Evolutionary conservation across 2,888 invertebrate species (phyloP).

Genomic region (Troilus luridus): DNA sequence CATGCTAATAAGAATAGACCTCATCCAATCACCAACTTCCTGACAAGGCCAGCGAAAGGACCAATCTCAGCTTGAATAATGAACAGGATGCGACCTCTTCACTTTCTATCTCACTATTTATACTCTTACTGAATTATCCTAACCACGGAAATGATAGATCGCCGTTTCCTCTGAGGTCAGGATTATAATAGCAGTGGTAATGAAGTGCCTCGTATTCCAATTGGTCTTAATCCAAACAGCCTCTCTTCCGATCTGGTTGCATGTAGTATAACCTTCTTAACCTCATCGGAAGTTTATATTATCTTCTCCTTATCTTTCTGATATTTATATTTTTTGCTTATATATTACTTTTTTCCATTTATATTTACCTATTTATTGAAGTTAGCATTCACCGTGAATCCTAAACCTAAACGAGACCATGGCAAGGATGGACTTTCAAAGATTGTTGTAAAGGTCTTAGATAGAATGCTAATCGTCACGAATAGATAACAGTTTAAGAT

Average conservation of each 20-base stretch:
- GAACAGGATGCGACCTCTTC: slow-evolving; percentile 9
- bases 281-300: not conserved
- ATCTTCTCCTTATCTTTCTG: not conserved
- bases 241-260: not conserved
- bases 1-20: not conserved
- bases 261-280: not conserved
- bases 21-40: not conserved
- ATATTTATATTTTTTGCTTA: too few species aligned
- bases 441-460: too few species aligned
- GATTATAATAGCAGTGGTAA: not conserved
- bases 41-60: slow-evolving; percentile 13
- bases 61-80: slow-evolving; percentile 8
- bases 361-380: too few species aligned
- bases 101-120: slow-evolving; percentile 11
- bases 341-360: too few species aligned
- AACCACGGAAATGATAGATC: slow-evolving; percentile 27
- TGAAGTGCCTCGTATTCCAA: not conserved
- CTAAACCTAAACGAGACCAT: too few species aligned
- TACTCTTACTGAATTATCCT: slow-evolving; percentile 30
- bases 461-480: too few species aligned
- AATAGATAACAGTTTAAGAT: too few species aligned
- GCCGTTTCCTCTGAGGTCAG: not conserved
- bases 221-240: not conserved
- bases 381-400: too few species aligned
- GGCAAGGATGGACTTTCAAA: too few species aligned